Evolutionary conservation across 2,888 invertebrate species (phyloP).

Genomic region (Autographa pulchrina): DNA sequence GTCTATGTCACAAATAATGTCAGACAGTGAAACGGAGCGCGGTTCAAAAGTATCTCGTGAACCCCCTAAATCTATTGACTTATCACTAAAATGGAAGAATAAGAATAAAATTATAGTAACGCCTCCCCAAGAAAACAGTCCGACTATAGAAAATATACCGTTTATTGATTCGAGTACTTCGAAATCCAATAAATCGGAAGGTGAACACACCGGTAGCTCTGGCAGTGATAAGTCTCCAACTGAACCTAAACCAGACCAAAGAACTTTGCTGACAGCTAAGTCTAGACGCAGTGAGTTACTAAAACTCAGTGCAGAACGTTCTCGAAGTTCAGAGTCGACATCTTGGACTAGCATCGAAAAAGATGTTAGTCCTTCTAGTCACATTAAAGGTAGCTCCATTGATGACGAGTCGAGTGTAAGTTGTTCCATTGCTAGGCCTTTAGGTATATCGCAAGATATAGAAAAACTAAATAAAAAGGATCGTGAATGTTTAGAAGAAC

Average conservation of each 20-base stretch:
- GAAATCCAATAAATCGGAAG: conserved; percentile 83
- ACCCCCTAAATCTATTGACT: conserved; percentile 73
- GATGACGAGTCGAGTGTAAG: conserved; percentile 93
- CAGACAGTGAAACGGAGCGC: conserved; percentile 84
- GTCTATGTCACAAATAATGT: conserved; percentile 77
- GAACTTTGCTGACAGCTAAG: conserved; percentile 82
- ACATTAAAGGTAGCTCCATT: conserved; percentile 91
- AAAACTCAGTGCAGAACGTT: conserved; percentile 93
- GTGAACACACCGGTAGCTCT: conserved; percentile 83
- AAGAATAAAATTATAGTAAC: conserved; percentile 90
- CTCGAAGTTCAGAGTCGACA: conserved; percentile 93
- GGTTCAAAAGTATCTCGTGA: conserved; percentile 71
- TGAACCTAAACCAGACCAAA: conserved; percentile 78
- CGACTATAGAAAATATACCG: conserved; percentile 88
- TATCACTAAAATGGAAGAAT: conserved; percentile 85
- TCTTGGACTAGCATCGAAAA: conserved; percentile 95
- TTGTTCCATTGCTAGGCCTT: conserved; percentile 94
- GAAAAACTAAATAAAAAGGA: conserved; percentile 91
- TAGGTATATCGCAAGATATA: conserved; percentile 94
- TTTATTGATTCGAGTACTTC: conserved; percentile 84
- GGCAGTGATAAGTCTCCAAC: conserved; percentile 85
- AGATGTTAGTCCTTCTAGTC: conserved; percentile 90
- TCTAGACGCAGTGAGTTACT: conserved; percentile 88
- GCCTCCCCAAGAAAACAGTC: conserved; percentile 90
- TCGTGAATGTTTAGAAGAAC: conserved; percentile 89